Evolutionary conservation across 1,140 invertebrate species (phyloP).

Genomic region (Gonioctena quinquepunctata): DNA sequence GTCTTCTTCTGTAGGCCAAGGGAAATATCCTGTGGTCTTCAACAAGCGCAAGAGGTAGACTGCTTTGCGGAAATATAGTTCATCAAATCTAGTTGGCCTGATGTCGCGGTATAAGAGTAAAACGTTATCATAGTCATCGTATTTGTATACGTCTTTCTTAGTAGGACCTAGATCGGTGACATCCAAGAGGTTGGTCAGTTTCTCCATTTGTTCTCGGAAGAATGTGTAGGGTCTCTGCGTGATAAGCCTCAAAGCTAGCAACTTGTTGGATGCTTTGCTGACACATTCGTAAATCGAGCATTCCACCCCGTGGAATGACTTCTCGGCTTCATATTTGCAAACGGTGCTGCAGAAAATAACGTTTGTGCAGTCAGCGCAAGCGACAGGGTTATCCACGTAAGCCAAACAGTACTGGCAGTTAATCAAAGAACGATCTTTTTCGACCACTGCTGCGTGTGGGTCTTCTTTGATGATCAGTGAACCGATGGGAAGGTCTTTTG

Average conservation of each 20-base stretch:
- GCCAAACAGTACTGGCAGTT: not conserved
- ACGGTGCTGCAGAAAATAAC: not conserved
- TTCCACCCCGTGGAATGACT: not conserved
- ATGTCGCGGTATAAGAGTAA: not conserved
- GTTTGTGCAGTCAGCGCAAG: not conserved
- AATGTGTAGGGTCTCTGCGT: not conserved
- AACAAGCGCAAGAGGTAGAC: not conserved
- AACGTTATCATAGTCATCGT: not conserved
- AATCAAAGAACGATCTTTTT: not conserved
- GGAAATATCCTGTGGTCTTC: not conserved
- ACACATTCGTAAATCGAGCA: not conserved
- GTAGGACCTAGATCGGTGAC: not conserved
- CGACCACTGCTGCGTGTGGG: not conserved
- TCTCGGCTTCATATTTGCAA: not conserved
- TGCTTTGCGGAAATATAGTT: not conserved
- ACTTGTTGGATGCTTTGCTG: not conserved
- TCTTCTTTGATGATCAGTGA: not conserved
- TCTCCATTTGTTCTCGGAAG: not conserved
- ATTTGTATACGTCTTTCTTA: not conserved
- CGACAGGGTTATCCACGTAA: not conserved
- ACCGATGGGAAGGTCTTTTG: not conserved
- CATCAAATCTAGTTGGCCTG: not conserved
- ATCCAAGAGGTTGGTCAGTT: not conserved
- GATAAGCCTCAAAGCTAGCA: not conserved
- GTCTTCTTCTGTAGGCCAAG: not conserved